Percentiles rank a stretch among this genome's conserved stretches.
Conservation (phyloP, 2,888 invertebrate genomes). For the Ichneumoninae sp. region DNA sequence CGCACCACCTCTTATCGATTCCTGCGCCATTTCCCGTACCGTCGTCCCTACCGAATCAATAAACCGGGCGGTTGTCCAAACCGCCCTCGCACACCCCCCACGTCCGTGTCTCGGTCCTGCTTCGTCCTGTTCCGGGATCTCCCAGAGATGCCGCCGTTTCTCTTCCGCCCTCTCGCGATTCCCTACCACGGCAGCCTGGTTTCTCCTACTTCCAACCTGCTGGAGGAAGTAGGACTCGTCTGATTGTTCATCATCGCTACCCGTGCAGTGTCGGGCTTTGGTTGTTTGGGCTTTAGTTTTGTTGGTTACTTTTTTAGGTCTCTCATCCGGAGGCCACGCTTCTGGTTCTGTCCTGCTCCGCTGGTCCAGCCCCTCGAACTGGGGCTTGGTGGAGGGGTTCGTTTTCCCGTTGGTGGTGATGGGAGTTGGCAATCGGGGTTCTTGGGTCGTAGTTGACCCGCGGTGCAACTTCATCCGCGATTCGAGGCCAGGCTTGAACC, state of each 20-base stretch:
- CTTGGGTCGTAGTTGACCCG: background rate
- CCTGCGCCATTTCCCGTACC: conserved; percentile 83
- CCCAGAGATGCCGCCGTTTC: background rate
- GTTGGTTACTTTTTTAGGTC: background rate
- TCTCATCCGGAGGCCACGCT: background rate
- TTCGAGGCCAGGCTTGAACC: background rate
- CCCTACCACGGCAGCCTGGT: background rate
- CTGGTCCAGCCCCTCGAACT: background rate
- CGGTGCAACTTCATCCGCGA: background rate
- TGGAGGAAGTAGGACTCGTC: background rate
- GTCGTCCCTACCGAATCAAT: conserved; percentile 58
- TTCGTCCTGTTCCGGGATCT: conserved; percentile 3
- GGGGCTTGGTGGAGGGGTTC: background rate
- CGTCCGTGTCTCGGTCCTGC: conserved; percentile 17
- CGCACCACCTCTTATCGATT: conserved; percentile 82
- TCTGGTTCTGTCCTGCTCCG: background rate
- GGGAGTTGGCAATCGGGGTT: background rate
- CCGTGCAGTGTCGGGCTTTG: background rate
- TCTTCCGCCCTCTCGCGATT: background rate
- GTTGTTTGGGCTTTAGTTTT: background rate
- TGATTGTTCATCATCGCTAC: background rate
- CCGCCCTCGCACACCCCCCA: conserved; percentile 23
- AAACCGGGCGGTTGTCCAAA: conserved; percentile 62
- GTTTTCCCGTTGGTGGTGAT: background rate
- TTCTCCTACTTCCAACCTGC: background rate